Base-by-base conservation (phyloP, 2,113 vertebrate species). In the Apeltes quadracus region DNA sequence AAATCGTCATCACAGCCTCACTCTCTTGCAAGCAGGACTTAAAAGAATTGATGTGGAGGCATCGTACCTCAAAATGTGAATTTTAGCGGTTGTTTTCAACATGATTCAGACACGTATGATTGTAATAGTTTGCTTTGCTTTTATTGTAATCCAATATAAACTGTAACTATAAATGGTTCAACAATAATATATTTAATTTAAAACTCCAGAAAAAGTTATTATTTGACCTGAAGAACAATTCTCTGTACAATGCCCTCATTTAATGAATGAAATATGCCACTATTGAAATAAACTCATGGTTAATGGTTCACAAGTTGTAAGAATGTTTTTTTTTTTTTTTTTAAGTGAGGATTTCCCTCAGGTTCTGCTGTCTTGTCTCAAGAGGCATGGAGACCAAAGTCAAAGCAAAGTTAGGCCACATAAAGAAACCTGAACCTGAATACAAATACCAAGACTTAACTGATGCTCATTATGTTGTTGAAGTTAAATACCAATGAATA, bases 101-200 rank as follows among this genome's bases (percentile, higher is more conserved):
- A 63, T 57, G 64, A 80, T 82, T 82, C 67, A 81, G 88, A 90
- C 85, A 87, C 73, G 55, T 64, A 88, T 81, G 90, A 90, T 88
- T 91, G 87, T 90, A 85, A 82, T 55, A 61, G 68, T 89, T 79
- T 79, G 69, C 84, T 89, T 86, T 89, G 85, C 84, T 87, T 87
- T 86, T 85, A 85, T 79, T 75, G 77, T 82, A 84, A 74, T 86
- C 67, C 65, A 84, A 78, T 85, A 82, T 61, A 46, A 75, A 63
- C 53, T 74, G 56, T 83, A 68, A 69, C 55, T 84, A 82, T 87
- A 81, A 84, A 78, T 71, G 80, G 71, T 84, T 78, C 64, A 73
- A 51, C 72, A 83, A 78, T 84, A 88, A 90, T 83, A 88, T 89
- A 89, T 91, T 90, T 90, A 88, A 91, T 88, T 90, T 87, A 89